Evolutionary conservation across 2,797 vertebrate genomes (phyloP).

Genomic region (Xenops minutus): DNA sequence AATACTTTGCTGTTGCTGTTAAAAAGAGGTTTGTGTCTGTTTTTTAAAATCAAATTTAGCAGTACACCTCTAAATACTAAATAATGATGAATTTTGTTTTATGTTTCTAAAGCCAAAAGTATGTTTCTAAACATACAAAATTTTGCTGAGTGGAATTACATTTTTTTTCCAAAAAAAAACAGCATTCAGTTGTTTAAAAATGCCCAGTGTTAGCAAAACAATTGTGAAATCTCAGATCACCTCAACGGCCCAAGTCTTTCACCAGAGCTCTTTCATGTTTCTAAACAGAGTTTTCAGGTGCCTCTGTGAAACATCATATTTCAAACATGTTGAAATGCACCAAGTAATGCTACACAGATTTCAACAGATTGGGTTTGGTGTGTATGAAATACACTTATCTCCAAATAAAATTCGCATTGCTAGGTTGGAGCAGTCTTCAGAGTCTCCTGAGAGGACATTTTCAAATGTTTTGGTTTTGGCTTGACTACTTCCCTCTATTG

Average conservation of each 20-base stretch:
- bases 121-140: neutral
- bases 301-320: neutral
- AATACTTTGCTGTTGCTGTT: neutral
- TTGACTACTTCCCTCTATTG: neutral
- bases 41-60: neutral
- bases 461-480: neutral
- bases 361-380: neutral
- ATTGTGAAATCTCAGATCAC: neutral
- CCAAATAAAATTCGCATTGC: neutral
- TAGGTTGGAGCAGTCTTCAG: neutral
- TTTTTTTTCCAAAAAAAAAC: neutral
- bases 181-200: neutral
- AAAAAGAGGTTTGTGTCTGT: neutral
- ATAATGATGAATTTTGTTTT: fast-evolving
- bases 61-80: neutral
- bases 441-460: neutral
- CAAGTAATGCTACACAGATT: neutral
- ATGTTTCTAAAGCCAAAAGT: neutral
- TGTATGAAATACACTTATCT: neutral
- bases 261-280: neutral
- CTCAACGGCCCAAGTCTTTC: neutral
- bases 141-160: neutral
- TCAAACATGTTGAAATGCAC: neutral
- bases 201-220: neutral
- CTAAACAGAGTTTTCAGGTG: neutral